Percentiles rank a stretch among this genome's conserved stretches.
Conservation (phyloP, 2,113 vertebrate genomes). For the Apteryx mantelli region DNA sequence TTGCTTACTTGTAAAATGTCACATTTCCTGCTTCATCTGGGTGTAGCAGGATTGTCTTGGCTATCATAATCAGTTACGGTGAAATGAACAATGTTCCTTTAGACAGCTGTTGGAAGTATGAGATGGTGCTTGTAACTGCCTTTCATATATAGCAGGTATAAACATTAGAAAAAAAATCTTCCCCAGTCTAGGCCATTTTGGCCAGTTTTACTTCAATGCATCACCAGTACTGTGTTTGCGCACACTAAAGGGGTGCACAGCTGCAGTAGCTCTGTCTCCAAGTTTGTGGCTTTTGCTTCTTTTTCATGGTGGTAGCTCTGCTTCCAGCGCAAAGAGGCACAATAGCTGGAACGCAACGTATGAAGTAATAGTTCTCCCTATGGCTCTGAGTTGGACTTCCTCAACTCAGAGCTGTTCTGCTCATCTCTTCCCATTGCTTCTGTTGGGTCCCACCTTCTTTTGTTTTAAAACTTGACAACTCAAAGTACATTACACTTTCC, state of each 20-base stretch:
- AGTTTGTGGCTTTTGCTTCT: background rate
- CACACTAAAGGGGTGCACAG: background rate
- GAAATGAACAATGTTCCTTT: background rate
- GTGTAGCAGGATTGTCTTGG: background rate
- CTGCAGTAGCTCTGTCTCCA: background rate
- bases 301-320: background rate
- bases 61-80: background rate
- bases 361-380: background rate
- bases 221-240: background rate
- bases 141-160: background rate
- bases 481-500: background rate
- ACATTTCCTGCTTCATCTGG: background rate
- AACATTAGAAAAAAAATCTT: background rate
- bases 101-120: background rate
- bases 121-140: background rate
- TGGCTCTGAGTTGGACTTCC: background rate
- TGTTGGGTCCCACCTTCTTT: background rate
- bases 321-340: fast-evolving
- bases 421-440: background rate
- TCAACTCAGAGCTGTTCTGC: background rate
- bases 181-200: background rate
- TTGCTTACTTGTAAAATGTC: background rate
- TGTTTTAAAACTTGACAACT: background rate
- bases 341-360: background rate
- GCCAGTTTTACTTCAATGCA: background rate